Evolutionary conservation across 2,888 invertebrate genomes (phyloP), one percentile per base, ranked within the genome.

Genomic region (Acrocera orbiculus): DNA sequence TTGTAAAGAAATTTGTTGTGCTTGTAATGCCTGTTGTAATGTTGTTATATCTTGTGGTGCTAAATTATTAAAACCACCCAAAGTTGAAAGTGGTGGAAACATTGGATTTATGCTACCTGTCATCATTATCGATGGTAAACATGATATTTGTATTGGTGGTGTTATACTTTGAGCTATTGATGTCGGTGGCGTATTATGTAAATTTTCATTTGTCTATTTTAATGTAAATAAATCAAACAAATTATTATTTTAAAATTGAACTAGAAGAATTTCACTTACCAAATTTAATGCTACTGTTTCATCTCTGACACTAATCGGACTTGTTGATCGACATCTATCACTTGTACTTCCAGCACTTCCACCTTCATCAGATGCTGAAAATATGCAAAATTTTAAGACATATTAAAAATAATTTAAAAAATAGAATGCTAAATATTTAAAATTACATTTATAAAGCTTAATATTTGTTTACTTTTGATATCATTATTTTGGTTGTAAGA

Each of bases 321-420:
- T 57, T 38, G 50, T 54, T 2, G 60, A 60, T 13, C 52, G 51
- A 23, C 56, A 60, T 35, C 59, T 56, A 42, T 58, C 58, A 42
- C 58, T 59, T 15, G 48, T 52, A 35, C 54, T 57, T 41, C 54
- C 56, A 32, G 48, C 49, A 36, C 57, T 58, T 35, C 56, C 45
- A n/a, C 57, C 61, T 44, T 60, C 62, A 39, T 60, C 62, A n/a
- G n/a, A n/a, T n/a, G n/a, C n/a, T n/a, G n/a, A n/a, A n/a, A n/a
- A n/a, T n/a, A n/a, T n/a, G n/a, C n/a, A n/a, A n/a, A n/a, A n/a
- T n/a, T n/a, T n/a, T n/a, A n/a, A n/a, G n/a, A n/a, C n/a, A n/a
- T n/a, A n/a, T n/a, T n/a, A n/a, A n/a, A n/a, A n/a, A n/a, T n/a
- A n/a, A n/a, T n/a, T n/a, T n/a, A n/a, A n/a, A n/a, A n/a, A n/a